Conservation (phyloP, 2,797 vertebrate species). For the Coendou prehensilis region DNA sequence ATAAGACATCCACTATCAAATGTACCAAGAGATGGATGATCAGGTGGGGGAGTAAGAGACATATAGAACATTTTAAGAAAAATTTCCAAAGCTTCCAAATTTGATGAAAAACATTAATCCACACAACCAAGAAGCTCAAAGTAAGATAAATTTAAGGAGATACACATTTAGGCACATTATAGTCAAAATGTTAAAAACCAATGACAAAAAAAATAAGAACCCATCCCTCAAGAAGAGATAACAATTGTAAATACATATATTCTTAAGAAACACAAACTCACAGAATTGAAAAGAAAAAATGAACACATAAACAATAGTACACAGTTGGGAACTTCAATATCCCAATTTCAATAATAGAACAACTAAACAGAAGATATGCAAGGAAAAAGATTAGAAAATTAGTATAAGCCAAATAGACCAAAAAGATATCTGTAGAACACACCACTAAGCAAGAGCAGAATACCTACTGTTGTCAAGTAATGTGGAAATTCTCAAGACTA, state of each 20-base stretch:
- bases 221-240: not conserved
- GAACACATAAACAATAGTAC: not conserved
- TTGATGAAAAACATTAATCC: not conserved
- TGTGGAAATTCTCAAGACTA: not conserved
- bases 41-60: not conserved
- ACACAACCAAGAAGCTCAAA: slow-evolving; percentile 2
- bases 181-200: not conserved
- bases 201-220: not conserved
- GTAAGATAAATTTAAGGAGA: not conserved
- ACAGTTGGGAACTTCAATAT: not conserved
- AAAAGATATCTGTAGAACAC: slow-evolving; percentile 4
- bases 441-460: not conserved
- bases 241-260: not conserved
- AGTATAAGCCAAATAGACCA: not conserved
- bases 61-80: not conserved
- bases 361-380: not conserved
- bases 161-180: not conserved
- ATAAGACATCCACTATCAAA: not conserved
- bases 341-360: not conserved
- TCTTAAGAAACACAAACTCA: not conserved
- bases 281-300: not conserved
- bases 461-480: not conserved
- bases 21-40: not conserved
- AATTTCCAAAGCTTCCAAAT: not conserved
- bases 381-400: not conserved